phyloP scores from a whole-genome alignment of 2,113 vertebrate genomes.

The Daphoenositta chrysoptera region DNA sequence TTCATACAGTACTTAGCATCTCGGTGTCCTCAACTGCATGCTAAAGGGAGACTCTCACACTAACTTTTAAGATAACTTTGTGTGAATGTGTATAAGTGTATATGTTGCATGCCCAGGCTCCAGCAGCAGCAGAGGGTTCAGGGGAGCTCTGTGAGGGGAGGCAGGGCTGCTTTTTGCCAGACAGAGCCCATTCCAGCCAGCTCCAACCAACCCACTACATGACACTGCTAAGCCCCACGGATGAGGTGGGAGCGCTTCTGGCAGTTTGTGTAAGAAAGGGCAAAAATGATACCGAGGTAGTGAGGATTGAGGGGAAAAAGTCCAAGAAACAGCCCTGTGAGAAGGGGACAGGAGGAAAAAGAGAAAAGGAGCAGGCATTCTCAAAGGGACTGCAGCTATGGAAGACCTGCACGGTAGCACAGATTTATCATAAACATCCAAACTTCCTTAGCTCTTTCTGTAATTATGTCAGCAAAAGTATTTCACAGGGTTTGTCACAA shows the following conservation, averaged over 20 bases:
- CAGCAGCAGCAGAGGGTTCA: neutral
- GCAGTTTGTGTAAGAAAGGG: neutral
- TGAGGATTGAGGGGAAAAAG: neutral
- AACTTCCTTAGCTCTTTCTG: neutral
- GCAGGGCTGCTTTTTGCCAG: too few relatives aligned
- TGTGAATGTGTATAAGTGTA: too few relatives aligned
- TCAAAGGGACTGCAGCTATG: neutral
- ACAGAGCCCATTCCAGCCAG: neutral
- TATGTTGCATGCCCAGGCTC: neutral
- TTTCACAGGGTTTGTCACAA: neutral
- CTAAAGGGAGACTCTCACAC: neutral
- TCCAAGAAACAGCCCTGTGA: neutral
- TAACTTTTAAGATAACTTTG: neutral
- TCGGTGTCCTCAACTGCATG: neutral
- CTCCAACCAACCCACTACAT: neutral
- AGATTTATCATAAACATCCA: neutral
- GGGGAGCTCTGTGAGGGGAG: neutral
- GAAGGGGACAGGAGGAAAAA: neutral
- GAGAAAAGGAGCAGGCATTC: neutral
- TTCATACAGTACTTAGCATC: neutral
- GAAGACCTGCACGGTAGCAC: fast-evolving
- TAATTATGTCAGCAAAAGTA: neutral
- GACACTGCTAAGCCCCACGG: fast-evolving
- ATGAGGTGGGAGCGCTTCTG: fast-evolving
- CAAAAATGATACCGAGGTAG: neutral